Evolutionary conservation across 2,888 invertebrate species (phyloP), one percentile per base, ranked within the genome.

Genomic region (Anthrax anthrax): DNA sequence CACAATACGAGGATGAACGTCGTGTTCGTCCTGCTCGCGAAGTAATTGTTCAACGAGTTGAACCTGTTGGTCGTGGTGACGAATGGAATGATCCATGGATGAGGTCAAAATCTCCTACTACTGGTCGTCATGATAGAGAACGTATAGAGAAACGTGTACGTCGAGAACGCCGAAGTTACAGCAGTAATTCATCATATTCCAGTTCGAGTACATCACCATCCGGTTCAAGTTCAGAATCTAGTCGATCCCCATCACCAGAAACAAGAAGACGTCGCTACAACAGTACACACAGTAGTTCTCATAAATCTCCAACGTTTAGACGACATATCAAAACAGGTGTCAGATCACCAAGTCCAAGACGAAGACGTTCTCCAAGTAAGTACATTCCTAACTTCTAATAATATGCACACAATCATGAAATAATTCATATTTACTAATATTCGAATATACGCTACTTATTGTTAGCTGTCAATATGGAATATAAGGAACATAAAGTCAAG

Each of bases 61-160:
- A 70, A 54, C 64, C 56, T 52, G 61, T 57, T 63, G 70, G 63
- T 45, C 75, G 77, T 39, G 84, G 79, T 1, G 92, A 94, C 62
- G 92, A 92, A 58, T 95, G 94, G 92, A 85, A 84, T 39, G 94
- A 95, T 70, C 94, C 94, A 0, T 95, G 94, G 94, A 89, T 89
- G 82, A 70, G 82, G 32, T 76, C 78, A 4, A 81, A 81, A 56
- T 80, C 80, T 4, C 80, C 79, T 1, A 63, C 67, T 63, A 71
- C 78, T 1, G 60, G 66, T 6, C n/a, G n/a, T 16, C 36, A 43
- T 17, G 58, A 60, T 62, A 68, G 76, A 2, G 73, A 55, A 61
- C 71, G 62, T 44, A 63, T 65, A 14, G 48, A 47, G 5, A 42
- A 51, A 39, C 47, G 62, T 16, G 61, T 61, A 18, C 60, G 60